These are phyloP conservation scores for Lacerta bilineata DNA, from an alignment of 2,797 vertebrate genomes.

Conservation along the genomic window DNA sequence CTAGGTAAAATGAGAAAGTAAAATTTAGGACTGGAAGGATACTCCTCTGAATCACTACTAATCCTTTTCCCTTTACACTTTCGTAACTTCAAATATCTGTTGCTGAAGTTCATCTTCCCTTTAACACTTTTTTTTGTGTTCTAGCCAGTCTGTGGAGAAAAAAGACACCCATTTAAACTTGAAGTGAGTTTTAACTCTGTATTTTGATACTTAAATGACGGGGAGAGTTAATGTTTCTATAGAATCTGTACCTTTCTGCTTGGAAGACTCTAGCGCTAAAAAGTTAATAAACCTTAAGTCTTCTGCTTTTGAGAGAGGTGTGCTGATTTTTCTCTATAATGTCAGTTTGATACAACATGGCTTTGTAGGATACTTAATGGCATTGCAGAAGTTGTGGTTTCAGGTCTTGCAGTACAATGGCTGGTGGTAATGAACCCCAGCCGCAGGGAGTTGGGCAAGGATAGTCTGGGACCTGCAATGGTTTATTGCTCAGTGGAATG, in stretches of 20 bases:
- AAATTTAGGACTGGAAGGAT: not conserved
- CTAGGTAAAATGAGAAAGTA: not conserved
- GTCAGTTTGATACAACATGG: not conserved
- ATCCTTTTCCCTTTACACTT: not conserved
- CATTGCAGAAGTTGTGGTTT: not conserved
- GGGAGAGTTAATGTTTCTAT: constrained; percentile 11
- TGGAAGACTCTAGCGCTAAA: constrained; percentile 21
- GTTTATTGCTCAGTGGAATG: not conserved
- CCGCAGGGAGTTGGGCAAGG: not conserved
- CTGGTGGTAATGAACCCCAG: not conserved
- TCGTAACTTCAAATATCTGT: not conserved
- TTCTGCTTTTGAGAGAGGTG: not conserved
- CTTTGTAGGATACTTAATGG: not conserved
- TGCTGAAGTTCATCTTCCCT: not conserved
- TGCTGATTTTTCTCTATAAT: not conserved
- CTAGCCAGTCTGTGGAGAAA: not conserved
- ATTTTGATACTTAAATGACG: constrained; percentile 7
- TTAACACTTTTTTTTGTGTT: not conserved
- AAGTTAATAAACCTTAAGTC: constrained; percentile 30
- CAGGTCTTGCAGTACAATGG: not conserved
- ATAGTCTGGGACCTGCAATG: not conserved
- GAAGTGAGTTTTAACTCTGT: constrained; percentile 7
- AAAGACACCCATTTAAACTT: constrained; percentile 16
- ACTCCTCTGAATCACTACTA: not conserved
- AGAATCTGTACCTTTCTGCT: constrained; percentile 10